A percentile compares a stretch with the other conserved stretches of the same genome.
These are phyloP conservation scores for Diaperis boleti DNA, from an alignment of 2,888 invertebrate genomes.

Conservation along the genomic window DNA sequence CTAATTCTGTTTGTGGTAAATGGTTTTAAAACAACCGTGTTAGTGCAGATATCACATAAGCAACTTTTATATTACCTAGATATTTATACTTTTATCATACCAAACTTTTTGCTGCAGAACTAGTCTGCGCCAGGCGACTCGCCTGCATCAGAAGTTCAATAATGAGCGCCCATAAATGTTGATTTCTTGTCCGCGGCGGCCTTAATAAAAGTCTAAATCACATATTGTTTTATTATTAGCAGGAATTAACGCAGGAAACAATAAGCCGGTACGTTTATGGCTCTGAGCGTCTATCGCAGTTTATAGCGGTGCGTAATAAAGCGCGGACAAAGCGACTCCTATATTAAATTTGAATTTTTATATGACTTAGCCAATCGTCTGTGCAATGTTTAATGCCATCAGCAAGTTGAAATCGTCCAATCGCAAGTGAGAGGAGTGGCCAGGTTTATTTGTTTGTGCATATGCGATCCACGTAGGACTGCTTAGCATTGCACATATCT, in stretches of 20 bases:
- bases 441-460: conserved; percentile 64
- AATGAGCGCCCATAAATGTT: conserved; percentile 24
- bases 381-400: conserved; percentile 63
- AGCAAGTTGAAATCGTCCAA: conserved; percentile 60
- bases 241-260: conserved; percentile 52
- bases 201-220: conserved; percentile 34
- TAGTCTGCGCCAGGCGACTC: too few relatives aligned
- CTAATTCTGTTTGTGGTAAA: too few relatives aligned
- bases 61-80: too few relatives aligned
- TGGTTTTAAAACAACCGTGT: too few relatives aligned
- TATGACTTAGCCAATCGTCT: conserved; percentile 66
- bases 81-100: too few relatives aligned
- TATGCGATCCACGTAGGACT: conserved; percentile 61
- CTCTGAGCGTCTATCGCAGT: conserved; percentile 27
- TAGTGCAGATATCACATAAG: too few relatives aligned
- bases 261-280: conserved; percentile 41
- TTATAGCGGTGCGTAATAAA: conserved; percentile 49
- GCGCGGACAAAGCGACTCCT: conserved; percentile 48
- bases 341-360: conserved; percentile 67
- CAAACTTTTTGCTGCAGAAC: too few relatives aligned
- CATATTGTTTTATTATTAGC: conserved; percentile 43
- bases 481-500: conserved; percentile 60
- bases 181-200: conserved; percentile 15
- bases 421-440: conserved; percentile 62
- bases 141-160: conserved; percentile 21